Percentiles rank a stretch among this genome's conserved stretches.
Evolutionary conservation across 2,888 invertebrate genomes (phyloP).

Genomic region (Epistrophe eligans): DNA sequence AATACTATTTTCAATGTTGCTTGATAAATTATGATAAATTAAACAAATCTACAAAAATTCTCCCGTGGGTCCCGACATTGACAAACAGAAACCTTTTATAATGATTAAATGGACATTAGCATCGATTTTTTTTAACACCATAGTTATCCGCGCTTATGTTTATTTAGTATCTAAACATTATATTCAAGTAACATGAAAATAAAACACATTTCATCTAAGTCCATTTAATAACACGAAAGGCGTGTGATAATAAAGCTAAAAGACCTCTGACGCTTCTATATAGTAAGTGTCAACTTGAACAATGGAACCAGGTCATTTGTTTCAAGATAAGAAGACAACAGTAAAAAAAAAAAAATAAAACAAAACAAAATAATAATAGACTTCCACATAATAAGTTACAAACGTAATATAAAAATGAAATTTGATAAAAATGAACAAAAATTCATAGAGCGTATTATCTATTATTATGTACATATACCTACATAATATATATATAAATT

Average conservation of each 20-base stretch:
- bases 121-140: conserved; percentile 21
- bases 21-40: too few relatives aligned
- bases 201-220: conserved; percentile 3
- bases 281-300: conserved; percentile 32
- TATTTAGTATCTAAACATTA: not conserved
- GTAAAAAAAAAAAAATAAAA: not conserved
- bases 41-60: too few relatives aligned
- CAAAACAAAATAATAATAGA: not conserved
- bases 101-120: conserved; percentile 4
- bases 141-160: not conserved
- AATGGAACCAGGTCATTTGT: conserved; percentile 38
- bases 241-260: conserved; percentile 28
- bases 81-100: not conserved
- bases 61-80: too few relatives aligned
- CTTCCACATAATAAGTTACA: not conserved
- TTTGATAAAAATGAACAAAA: conserved; percentile 56
- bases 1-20: too few relatives aligned
- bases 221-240: conserved; percentile 11
- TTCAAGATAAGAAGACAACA: conserved; percentile 18
- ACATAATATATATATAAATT: conserved; percentile 7
- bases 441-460: conserved; percentile 38
- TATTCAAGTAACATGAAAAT: not conserved
- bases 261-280: not conserved
- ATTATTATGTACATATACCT: too few relatives aligned
- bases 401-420: conserved; percentile 37